Evolutionary conservation across 2,797 vertebrate genomes (phyloP), one percentile per base, ranked within the genome.

Genomic region (Ceryle rudis): DNA sequence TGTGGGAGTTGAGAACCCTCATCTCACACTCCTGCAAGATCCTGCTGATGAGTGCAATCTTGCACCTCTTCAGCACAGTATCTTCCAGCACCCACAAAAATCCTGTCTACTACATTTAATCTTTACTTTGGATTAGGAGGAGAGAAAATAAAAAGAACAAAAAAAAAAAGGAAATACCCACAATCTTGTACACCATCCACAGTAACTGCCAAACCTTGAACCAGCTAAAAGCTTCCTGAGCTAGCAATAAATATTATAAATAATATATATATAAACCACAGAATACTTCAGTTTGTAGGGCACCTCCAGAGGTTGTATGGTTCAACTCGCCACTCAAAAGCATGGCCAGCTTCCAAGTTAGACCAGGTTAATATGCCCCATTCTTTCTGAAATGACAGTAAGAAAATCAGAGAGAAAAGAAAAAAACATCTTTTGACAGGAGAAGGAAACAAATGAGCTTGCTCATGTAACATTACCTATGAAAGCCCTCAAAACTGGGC

Each of bases 51-150:
- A 93, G 80, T 22, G 2, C 58, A 86, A 2, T 26, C 73, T 58
- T 61, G 61, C 65, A 88, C 20, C 52, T 86, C 57, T 88, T 13
- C 16, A 7, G 67, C 71, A 74, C 89, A 82, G 44, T 9, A 88
- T 39, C 85, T 75, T 81, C 72, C 80, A 88, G 85, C 35, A 93
- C 65, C 73, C 82, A 81, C 77, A 86, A 39, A 89, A 90, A 58
- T 62, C 58, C 65, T 57, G 29, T 54, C 52, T 81, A 18, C 13
- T 61, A 33, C 54, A 55, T 65, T 83, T 64, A 17, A 55, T n/a
- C 69, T 91, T 78, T 26, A 39, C 57, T 72, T 78, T 1, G 8
- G 37, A 78, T 57, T 16, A 51, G 49, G 6, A 52, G 3, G 7
- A 1, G 5, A 2, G 4, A 8, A 8, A n/a, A 14, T 9, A 2